phyloP scores from a whole-genome alignment of 2,797 vertebrate species.

The Sitta carolinensis region DNA sequence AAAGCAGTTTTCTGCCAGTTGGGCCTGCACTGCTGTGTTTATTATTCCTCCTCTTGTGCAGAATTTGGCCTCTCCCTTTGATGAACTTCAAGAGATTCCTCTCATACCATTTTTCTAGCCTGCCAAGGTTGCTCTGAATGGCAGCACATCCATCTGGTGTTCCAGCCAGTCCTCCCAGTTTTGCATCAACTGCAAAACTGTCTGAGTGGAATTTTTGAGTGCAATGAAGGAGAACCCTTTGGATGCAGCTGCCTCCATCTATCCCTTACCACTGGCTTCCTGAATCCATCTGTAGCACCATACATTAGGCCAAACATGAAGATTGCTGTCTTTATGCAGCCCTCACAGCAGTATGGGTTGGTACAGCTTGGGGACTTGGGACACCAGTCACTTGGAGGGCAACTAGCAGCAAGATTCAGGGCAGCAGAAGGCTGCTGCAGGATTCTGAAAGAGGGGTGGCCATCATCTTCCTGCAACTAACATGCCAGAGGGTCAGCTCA shows the following conservation, averaged over 20 bases:
- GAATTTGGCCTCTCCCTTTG: background rate
- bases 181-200: background rate
- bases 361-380: background rate
- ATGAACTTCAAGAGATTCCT: background rate
- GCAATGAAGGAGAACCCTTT: background rate
- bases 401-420: background rate
- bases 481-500: background rate
- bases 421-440: background rate
- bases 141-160: background rate
- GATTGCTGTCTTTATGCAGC: background rate
- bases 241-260: background rate
- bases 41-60: background rate
- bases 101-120: background rate
- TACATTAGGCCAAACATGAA: rapidly evolving
- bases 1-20: background rate
- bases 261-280: background rate
- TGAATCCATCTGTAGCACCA: background rate
- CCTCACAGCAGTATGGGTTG: rapidly evolving
- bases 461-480: background rate
- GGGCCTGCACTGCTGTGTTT: background rate
- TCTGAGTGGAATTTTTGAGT: background rate
- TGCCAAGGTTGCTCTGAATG: background rate
- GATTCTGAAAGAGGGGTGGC: background rate
- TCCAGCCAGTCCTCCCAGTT: background rate
- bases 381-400: background rate